A percentile compares a stretch with the other conserved stretches of the same genome.
These are phyloP conservation scores for Elgaria multicarinata DNA, from an alignment of 2,113 vertebrate species.

Conservation along the genomic window DNA sequence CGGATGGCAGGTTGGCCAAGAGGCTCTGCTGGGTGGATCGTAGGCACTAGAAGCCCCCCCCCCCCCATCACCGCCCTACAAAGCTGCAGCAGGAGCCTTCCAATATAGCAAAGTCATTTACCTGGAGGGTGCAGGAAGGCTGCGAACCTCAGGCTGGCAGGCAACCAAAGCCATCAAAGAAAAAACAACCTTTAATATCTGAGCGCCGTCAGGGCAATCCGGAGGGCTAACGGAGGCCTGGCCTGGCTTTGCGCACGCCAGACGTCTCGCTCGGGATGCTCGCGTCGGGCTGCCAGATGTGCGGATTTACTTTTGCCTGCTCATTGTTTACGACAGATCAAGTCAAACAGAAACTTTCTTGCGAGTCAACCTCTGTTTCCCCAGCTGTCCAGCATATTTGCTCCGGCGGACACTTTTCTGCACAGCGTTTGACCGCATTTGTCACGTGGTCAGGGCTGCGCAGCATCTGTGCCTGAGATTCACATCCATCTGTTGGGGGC, in stretches of 20 bases:
- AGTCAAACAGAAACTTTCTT: constrained; percentile 65
- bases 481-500: constrained; percentile 33
- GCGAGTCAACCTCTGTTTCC: constrained; percentile 37
- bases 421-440: constrained; percentile 40
- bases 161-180: constrained; percentile 25
- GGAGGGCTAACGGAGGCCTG: background rate
- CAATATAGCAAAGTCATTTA: background rate
- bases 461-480: constrained; percentile 47
- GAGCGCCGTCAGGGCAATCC: background rate
- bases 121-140: background rate
- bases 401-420: constrained; percentile 44
- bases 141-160: background rate
- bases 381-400: background rate
- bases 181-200: background rate
- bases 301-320: constrained; percentile 59
- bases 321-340: constrained; percentile 57
- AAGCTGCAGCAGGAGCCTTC: fast-evolving
- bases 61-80: too few relatives aligned
- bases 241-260: constrained; percentile 60
- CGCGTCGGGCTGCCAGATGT: constrained; percentile 69
- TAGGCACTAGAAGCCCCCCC: background rate
- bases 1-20: fast-evolving
- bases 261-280: constrained; percentile 12
- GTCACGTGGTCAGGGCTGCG: background rate
- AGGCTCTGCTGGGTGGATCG: fast-evolving